These are phyloP conservation scores for Drosophila differens DNA, from an alignment of 2,888 invertebrate genomes.

Conservation along the genomic window DNA sequence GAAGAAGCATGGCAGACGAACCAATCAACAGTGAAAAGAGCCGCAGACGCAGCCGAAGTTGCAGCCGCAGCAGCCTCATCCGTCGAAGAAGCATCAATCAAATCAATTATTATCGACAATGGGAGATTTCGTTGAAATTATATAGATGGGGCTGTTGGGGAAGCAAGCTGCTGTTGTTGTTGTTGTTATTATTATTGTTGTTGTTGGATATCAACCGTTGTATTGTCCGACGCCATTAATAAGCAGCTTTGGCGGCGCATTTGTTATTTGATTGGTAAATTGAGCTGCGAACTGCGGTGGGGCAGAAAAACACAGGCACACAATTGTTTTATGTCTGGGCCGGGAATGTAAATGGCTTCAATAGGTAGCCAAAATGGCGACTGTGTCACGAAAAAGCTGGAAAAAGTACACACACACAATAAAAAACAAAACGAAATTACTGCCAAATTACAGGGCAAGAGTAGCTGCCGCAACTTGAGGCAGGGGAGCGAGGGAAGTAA, in stretches of 20 bases:
- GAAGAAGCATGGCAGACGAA: slow-evolving; percentile 27
- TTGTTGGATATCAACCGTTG: slow-evolving; percentile 38
- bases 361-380: slow-evolving; percentile 78
- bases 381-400: slow-evolving; percentile 51
- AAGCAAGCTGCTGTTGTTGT: not conserved
- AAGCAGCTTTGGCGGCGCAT: slow-evolving; percentile 76
- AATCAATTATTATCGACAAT: slow-evolving; percentile 85
- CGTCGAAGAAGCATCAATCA: slow-evolving; percentile 83
- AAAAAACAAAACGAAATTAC: slow-evolving; percentile 19
- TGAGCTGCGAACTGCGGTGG: slow-evolving; percentile 62
- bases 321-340: slow-evolving; percentile 40
- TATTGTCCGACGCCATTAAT: slow-evolving; percentile 74
- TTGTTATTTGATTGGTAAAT: slow-evolving; percentile 84
- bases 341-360: slow-evolving; percentile 75
- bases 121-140: slow-evolving; percentile 74
- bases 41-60: slow-evolving; percentile 39
- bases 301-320: slow-evolving; percentile 25
- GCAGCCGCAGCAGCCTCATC: slow-evolving; percentile 10
- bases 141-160: slow-evolving; percentile 36
- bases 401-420: slow-evolving; percentile 9
- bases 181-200: not conserved
- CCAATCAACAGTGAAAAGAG: slow-evolving; percentile 67
- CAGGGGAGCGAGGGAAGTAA: not conserved
- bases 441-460: slow-evolving; percentile 64
- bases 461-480: slow-evolving; percentile 16